These are phyloP conservation scores for Eupithecia vulgata DNA, from an alignment of 2,888 invertebrate species.

Conservation along the genomic window DNA sequence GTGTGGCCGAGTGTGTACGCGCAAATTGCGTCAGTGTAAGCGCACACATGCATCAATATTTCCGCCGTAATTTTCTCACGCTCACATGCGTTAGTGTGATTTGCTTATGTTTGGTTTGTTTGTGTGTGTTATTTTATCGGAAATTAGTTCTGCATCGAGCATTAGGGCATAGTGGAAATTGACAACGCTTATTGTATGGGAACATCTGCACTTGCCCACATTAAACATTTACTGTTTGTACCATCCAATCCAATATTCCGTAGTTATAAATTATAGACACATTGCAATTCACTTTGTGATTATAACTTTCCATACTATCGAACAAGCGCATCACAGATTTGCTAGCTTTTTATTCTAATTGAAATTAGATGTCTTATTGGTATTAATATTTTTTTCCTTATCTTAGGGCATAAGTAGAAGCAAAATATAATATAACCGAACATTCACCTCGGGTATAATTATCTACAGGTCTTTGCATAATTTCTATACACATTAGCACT, in stretches of 20 bases:
- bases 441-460: slow-evolving; percentile 76
- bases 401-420: slow-evolving; percentile 55
- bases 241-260: slow-evolving; percentile 50
- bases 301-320: slow-evolving; percentile 53
- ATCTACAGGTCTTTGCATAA: slow-evolving; percentile 71
- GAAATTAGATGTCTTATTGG: slow-evolving; percentile 15
- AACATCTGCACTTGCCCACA: slow-evolving; percentile 72
- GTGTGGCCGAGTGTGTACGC: slow-evolving; percentile 56
- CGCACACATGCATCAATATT: slow-evolving; percentile 66
- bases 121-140: slow-evolving; percentile 71
- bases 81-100: slow-evolving; percentile 73
- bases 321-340: slow-evolving; percentile 50
- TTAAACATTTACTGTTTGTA: slow-evolving; percentile 70
- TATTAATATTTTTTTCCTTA: slow-evolving; percentile 4
- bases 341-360: slow-evolving; percentile 18
- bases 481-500: slow-evolving; percentile 79
- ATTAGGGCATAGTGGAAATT: slow-evolving; percentile 75
- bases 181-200: slow-evolving; percentile 76
- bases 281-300: slow-evolving; percentile 59
- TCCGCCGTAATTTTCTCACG: slow-evolving; percentile 81
- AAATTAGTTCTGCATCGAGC: slow-evolving; percentile 76
- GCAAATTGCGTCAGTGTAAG: slow-evolving; percentile 62
- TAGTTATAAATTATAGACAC: slow-evolving; percentile 67
- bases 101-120: slow-evolving; percentile 68
- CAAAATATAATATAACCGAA: slow-evolving; percentile 70